Evolutionary conservation across 2,888 invertebrate genomes (phyloP).

Genomic region (Orchestes rusci): DNA sequence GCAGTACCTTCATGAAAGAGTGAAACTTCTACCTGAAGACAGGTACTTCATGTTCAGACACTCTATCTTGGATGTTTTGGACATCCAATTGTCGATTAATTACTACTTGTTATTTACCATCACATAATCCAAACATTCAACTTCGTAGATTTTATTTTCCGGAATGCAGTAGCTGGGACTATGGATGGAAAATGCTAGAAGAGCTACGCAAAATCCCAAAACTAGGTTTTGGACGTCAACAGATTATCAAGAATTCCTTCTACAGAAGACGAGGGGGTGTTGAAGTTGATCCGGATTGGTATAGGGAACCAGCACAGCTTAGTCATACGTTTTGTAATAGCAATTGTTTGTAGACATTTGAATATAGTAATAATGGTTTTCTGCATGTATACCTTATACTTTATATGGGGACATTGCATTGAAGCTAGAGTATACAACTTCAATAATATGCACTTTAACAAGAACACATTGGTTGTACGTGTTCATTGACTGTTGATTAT

Average conservation of each 20-base stretch:
- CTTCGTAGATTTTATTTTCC: slow-evolving; percentile 46
- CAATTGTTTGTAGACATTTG: too few relatives aligned
- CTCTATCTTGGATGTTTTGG: too few relatives aligned
- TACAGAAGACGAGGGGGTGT: slow-evolving; percentile 52
- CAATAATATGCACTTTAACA: too few relatives aligned
- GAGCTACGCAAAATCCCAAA: slow-evolving; percentile 32
- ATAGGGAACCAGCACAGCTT: slow-evolving; percentile 45
- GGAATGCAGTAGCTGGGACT: slow-evolving; percentile 47
- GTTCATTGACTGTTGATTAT: too few relatives aligned
- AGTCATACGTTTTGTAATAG: slow-evolving; percentile 39
- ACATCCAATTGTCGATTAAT: too few relatives aligned
- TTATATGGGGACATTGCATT: too few relatives aligned
- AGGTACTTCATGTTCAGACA: slow-evolving; percentile 34
- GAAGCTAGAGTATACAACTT: too few relatives aligned
- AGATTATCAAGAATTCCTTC: slow-evolving; percentile 50
- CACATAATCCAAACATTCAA: too few relatives aligned
- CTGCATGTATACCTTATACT: too few relatives aligned
- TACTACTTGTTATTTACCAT: too few relatives aligned
- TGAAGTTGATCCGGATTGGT: slow-evolving; percentile 51
- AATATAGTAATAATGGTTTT: too few relatives aligned
- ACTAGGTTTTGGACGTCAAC: slow-evolving; percentile 46
- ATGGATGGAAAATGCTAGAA: slow-evolving; percentile 55
- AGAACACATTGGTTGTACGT: too few relatives aligned
- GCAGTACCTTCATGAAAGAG: slow-evolving; percentile 47
- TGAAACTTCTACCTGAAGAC: slow-evolving; percentile 49